phyloP scores from a whole-genome alignment of 2,797 vertebrate species.

The Jordanella pulchra region DNA sequence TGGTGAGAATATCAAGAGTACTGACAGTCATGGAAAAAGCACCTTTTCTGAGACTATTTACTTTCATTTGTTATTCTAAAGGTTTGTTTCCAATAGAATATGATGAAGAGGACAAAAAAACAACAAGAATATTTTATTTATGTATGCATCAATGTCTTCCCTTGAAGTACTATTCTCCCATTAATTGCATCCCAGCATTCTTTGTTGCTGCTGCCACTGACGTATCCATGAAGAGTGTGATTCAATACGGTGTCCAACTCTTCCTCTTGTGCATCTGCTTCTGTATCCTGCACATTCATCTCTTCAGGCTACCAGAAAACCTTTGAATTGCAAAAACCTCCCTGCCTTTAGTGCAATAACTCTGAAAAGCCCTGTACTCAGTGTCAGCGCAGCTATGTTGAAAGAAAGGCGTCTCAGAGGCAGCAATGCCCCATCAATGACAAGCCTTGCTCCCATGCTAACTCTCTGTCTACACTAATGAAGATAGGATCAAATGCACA shows the following conservation, averaged over 20 bases:
- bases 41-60: too few species aligned
- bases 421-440: neutral
- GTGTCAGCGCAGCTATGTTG: neutral
- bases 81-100: too few species aligned
- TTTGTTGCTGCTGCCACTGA: neutral
- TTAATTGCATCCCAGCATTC: neutral
- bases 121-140: neutral
- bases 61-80: too few species aligned
- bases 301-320: neutral
- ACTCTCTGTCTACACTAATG: neutral
- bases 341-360: neutral
- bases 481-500: neutral
- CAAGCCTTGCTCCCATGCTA: neutral
- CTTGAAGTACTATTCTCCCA: neutral
- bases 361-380: neutral
- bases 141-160: neutral
- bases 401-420: neutral
- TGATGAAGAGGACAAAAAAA: too few species aligned
- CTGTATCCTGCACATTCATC: neutral
- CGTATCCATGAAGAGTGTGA: neutral
- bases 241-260: neutral
- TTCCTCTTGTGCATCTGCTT: neutral
- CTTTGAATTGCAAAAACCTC: neutral
- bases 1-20: neutral
- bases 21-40: neutral